Evolutionary conservation across 2,113 vertebrate genomes (phyloP), one percentile per base, ranked within the genome.

Genomic region (Saguinus imperator): DNA sequence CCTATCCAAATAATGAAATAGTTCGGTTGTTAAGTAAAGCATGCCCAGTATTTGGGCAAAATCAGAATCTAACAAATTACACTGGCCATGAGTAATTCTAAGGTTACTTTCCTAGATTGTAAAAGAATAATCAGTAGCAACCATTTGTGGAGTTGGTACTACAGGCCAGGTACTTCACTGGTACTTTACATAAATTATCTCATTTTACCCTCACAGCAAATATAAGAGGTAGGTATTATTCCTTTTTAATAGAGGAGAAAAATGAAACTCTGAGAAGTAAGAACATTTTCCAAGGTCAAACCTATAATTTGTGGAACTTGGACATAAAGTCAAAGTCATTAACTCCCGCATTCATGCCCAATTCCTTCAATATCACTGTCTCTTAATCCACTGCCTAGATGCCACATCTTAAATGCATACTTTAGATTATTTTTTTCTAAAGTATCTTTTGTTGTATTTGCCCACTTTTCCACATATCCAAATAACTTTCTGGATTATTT

Each of bases 211-310:
- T 35, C 35, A 57, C 6, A 72, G 52, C 43, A 83, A 79, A 8
- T 25, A 23, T 21, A 27, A 73, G 52, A 37, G 10, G 40, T 37
- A 75, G n/a, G 23, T n/a, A 35, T 58, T 55, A 52, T 64, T 91
- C 29, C 25, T 57, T 83, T 93, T 94, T 89, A 73, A 73, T 3
- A 95, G 16, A 88, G n/a, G 72, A 96, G 64, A 66, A 91, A 81
- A 79, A 18, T 73, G 80, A 75, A n/a, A 27, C 4, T 75, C 27
- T 1, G 8, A 87, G 50, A 68, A 40, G 35, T 40, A 75, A 86
- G 66, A 50, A 57, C 68, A 50, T 61, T 35, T 66, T 32, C 66
- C 27, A 87, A 83, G 29, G 21, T 89, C 32, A 94, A 27, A 5
- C 6, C 83, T 13, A 18, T 27, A 66, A 90, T 73, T 87, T 50